Evolutionary conservation across 2,888 invertebrate species (phyloP).

Genomic region (Drosophila bunnanda): DNA sequence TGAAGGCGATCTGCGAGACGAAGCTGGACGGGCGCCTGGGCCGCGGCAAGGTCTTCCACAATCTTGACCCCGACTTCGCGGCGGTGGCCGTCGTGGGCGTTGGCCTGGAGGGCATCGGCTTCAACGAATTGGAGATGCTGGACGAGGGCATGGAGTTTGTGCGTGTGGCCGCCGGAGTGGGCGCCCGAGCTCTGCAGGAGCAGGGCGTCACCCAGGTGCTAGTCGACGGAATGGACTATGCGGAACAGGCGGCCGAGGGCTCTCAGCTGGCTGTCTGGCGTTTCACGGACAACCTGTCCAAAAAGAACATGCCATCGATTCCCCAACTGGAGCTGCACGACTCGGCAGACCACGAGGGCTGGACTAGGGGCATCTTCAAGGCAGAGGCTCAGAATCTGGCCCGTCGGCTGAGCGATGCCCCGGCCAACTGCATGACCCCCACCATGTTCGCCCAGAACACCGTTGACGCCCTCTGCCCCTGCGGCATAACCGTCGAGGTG

Average conservation of each 20-base stretch:
- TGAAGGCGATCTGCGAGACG: constrained; percentile 85
- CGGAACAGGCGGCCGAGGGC: constrained; percentile 89
- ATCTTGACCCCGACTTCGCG: constrained; percentile 86
- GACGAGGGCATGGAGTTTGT: constrained; percentile 89
- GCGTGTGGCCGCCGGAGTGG: constrained; percentile 88
- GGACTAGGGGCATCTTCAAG: constrained; percentile 88
- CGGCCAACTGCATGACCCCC: constrained; percentile 91
- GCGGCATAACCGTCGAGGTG: constrained; percentile 85
- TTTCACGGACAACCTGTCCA: constrained; percentile 87
- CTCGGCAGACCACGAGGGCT: constrained; percentile 86
- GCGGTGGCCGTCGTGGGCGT: constrained; percentile 89
- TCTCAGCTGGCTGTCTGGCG: constrained; percentile 86
- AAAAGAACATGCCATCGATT: constrained; percentile 83
- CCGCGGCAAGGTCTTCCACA: constrained; percentile 86
- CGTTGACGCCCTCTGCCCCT: constrained; percentile 87
- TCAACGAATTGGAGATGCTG: constrained; percentile 88
- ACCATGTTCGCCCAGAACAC: constrained; percentile 89
- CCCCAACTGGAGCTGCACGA: constrained; percentile 86
- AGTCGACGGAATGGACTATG: constrained; percentile 87
- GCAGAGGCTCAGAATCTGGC: constrained; percentile 91
- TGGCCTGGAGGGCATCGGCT: constrained; percentile 87
- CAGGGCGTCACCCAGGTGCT: constrained; percentile 85
- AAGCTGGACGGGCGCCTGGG: constrained; percentile 77
- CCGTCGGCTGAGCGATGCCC: constrained; percentile 88
- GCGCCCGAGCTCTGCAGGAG: constrained; percentile 84